phyloP scores from a whole-genome alignment of 2,797 vertebrate genomes.

The Cetoscarus ocellatus region DNA sequence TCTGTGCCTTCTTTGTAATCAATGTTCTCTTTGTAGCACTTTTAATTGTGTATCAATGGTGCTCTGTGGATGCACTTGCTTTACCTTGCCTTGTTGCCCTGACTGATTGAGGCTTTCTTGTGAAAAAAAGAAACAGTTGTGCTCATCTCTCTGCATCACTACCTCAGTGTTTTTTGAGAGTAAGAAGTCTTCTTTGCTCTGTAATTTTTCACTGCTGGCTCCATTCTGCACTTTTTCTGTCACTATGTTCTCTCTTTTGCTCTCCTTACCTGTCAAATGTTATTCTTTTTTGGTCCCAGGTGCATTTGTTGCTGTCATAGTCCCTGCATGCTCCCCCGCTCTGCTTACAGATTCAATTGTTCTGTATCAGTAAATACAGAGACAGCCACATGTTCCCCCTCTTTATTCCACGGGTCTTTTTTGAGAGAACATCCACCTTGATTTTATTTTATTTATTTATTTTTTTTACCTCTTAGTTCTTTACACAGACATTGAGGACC shows the following conservation, averaged over 20 bases:
- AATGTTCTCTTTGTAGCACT: too few species aligned
- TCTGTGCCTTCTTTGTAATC: too few species aligned
- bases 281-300: conserved; percentile 18
- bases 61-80: too few species aligned
- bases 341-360: conserved; percentile 32
- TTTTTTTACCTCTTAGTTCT: neutral
- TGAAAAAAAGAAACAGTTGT: too few species aligned
- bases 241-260: conserved; percentile 2
- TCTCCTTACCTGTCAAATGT: conserved; percentile 28
- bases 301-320: conserved; percentile 34
- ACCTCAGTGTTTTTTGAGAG: conserved; percentile 11
- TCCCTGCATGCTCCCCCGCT: conserved; percentile 21
- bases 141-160: too few species aligned
- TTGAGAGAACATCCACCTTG: conserved; percentile 37
- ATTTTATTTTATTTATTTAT: conserved; percentile 19
- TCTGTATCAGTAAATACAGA: conserved; percentile 51
- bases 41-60: too few species aligned
- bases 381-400: conserved; percentile 27
- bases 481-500: neutral
- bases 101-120: too few species aligned
- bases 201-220: conserved; percentile 16
- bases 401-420: conserved; percentile 18
- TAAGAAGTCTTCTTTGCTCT: neutral
- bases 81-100: too few species aligned
- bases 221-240: conserved; percentile 1